Conservation (phyloP, 2,113 vertebrate genomes). For the Suncus etruscus region DNA sequence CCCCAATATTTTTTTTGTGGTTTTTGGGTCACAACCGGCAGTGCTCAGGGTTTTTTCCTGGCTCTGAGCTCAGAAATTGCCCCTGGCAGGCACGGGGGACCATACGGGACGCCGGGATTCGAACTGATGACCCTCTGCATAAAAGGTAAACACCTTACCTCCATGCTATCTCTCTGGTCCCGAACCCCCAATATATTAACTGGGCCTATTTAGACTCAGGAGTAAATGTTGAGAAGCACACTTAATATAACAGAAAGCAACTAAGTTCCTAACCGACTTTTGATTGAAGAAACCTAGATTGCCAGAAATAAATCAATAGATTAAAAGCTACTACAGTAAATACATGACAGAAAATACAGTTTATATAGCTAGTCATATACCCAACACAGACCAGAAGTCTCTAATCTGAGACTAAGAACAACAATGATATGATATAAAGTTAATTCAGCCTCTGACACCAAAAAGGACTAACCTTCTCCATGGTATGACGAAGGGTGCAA, state of each 20-base stretch:
- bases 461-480: constrained; percentile 92
- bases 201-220: background rate
- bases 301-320: background rate
- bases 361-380: background rate
- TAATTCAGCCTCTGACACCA: background rate
- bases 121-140: too few relatives aligned
- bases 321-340: constrained; percentile 13
- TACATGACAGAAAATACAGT: constrained; percentile 15
- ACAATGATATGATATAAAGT: background rate
- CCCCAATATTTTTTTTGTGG: too few relatives aligned
- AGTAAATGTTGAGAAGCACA: background rate
- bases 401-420: constrained; percentile 42
- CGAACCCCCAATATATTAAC: too few relatives aligned
- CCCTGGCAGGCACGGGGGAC: too few relatives aligned
- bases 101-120: too few relatives aligned
- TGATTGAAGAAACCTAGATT: constrained; percentile 27
- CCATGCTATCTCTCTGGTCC: too few relatives aligned
- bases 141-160: too few relatives aligned
- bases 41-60: too few relatives aligned
- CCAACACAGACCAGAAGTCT: background rate
- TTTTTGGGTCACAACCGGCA: too few relatives aligned
- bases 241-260: background rate
- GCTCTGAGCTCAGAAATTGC: too few relatives aligned
- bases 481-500: constrained; percentile 94
- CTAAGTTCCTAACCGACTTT: background rate